Percentiles rank a stretch among this genome's conserved stretches.
phyloP scores from a whole-genome alignment of 1,140 invertebrate genomes.

The Nymphalis io region DNA sequence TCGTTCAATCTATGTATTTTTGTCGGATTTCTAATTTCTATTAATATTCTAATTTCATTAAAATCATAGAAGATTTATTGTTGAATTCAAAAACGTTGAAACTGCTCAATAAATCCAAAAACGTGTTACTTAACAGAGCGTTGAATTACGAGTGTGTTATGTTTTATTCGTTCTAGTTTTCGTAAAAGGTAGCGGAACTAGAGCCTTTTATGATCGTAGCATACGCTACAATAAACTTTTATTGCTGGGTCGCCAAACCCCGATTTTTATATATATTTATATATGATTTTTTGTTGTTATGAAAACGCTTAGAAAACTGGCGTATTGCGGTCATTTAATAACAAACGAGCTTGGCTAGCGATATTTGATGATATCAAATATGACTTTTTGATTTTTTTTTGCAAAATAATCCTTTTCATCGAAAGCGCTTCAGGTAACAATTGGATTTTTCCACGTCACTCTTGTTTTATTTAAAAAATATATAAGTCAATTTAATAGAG shows the following conservation, averaged over 20 bases:
- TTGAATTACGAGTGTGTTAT: constrained; percentile 20
- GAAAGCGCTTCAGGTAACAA: no score
- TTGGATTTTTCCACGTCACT: no score
- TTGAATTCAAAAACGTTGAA: not conserved
- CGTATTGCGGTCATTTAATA: constrained; percentile 4
- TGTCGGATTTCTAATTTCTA: no score
- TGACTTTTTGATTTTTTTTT: no score
- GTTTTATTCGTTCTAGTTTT: constrained; percentile 28
- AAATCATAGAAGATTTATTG: not conserved
- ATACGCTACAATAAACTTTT: constrained; percentile 32
- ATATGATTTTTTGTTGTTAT: constrained; percentile 1
- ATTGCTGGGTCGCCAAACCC: constrained; percentile 26
- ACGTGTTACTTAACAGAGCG: constrained; percentile 24
- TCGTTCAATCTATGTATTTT: no score
- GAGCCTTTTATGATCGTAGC: constrained; percentile 31
- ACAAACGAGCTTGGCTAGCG: not conserved
- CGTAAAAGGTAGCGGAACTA: constrained; percentile 20
- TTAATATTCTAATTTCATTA: not conserved
- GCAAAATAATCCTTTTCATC: no score
- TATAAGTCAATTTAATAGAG: no score
- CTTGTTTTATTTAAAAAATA: no score
- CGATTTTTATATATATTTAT: constrained; percentile 18
- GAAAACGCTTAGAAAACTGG: not conserved
- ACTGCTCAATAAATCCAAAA: constrained; percentile 28
- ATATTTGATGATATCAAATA: no score